Evolutionary conservation across 2,113 vertebrate species (phyloP), one percentile per base, ranked within the genome.

Genomic region (Aspidoscelis tigris): DNA sequence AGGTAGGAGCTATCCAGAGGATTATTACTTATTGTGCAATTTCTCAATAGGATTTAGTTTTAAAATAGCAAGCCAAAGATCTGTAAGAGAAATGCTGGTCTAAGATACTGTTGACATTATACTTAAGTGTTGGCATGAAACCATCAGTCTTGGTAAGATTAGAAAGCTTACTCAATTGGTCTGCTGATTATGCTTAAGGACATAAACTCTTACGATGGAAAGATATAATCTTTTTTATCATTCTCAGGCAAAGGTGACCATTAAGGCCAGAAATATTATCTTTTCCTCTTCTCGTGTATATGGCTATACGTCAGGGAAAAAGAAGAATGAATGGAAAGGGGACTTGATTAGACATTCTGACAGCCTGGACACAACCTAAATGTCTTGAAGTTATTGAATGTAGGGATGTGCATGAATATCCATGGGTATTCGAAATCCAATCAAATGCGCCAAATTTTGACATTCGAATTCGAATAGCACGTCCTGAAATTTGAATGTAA

Each of bases 11-110:
- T 91, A 74, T 83, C 83, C 66, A 82, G 76, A 85, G 33, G 88
- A 88, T 92, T 94, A 87, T 81, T 84, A 0, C 5, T 85, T 81
- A 87, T 80, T 75, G 58, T 84, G 76, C 24, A 87, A 64, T 89
- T 90, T 91, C 91, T 91, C 78, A 78, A 71, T 89, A 41, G 76
- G 84, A 85, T 90, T 92, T 26, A 7, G 5, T 50, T 88, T 90
- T 80, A 88, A 89, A 92, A 84, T 33, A 58, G 70, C 24, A 75
- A 11, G 84, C 55, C 33, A 80, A 84, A 82, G 43, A 50, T 70
- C 89, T 77, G 83, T 53, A 16, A 89, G 86, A 93, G 53, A 11
- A 91, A 86, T 81, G 24, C 10, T 87, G 33, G 14, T 53, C 61
- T 76, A 75, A 8, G 81, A 76, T 22, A 78, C 6, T 66, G 68